Base-by-base conservation (phyloP, 2,797 vertebrate species). In the Luscinia luscinia region DNA sequence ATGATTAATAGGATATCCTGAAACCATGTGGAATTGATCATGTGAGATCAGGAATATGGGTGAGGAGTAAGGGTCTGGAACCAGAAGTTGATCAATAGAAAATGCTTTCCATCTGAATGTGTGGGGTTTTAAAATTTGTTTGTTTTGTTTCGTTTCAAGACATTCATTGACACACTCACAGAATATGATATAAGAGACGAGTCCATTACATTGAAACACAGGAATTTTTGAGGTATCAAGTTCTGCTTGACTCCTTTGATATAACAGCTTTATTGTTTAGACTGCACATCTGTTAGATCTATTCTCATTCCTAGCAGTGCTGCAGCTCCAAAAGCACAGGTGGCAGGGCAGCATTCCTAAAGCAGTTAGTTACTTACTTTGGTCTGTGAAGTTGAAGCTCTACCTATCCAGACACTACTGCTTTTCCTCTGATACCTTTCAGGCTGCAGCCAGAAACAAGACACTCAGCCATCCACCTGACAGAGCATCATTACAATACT, bases 1-100 rank as follows among this genome's bases (percentile, higher is more conserved):
- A 85, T 85, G 62, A 93, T 93, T 84, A 91, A 93, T 67, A 89
- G 32, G 59, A 74, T 93, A 84, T 84, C 79, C 62, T 95, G 54
- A 93, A 93, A 84, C 48, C 80, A 94, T 64, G 67, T 95, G 93
- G 83, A 88, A 86, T 51, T 96, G 69, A 41, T 96, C 59, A 62
- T 95, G 46, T 85, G 51, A 51, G 38, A 73, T 66, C 67, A 87
- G 51, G 77, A 93, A 85, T 66, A 92, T 48, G 79, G 36, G 48
- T 92, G 80, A 49, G n/a, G 41, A 89, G 20, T 28, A 52, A 92
- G 49, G n/a, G 57, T 76, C 52, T 94, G 79, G 70, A 93, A 81
- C 30, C 70, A 84, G 51, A 82, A 74, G 16, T 1, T 79, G 68
- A 95, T 92, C 79, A 95, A 87, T 96, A 94, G 88, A 96, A 77